Evolutionary conservation across 2,797 vertebrate species (phyloP).

Genomic region (Epinephelus awoara): DNA sequence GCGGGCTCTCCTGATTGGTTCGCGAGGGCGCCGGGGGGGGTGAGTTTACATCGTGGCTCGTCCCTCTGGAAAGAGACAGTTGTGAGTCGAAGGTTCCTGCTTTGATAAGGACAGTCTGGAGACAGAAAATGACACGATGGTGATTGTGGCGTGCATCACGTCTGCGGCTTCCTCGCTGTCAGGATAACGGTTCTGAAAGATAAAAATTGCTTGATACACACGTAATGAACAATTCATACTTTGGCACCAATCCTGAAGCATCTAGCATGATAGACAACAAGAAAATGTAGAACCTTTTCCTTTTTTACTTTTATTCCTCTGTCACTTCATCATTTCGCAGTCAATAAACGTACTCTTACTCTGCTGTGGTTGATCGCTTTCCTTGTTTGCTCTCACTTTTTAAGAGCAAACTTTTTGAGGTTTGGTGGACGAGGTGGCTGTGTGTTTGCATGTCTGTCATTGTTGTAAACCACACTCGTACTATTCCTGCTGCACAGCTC

Average conservation of each 20-base stretch:
- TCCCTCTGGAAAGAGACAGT: conserved; percentile 64
- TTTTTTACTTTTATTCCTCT: conserved; percentile 10
- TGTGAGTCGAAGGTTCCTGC: conserved; percentile 56
- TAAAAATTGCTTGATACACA: neutral
- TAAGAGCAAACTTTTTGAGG: conserved; percentile 13
- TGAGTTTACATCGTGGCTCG: conserved; percentile 48
- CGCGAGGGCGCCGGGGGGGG: neutral
- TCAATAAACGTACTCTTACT: conserved; percentile 1
- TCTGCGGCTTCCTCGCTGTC: conserved; percentile 1
- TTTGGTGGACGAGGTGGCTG: conserved; percentile 27
- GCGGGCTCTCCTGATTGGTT: conserved; percentile 70
- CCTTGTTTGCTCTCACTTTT: conserved; percentile 24
- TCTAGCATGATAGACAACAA: neutral
- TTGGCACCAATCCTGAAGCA: neutral
- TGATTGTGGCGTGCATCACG: neutral
- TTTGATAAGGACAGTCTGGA: conserved; percentile 50
- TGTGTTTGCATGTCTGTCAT: conserved; percentile 35
- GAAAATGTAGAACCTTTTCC: conserved; percentile 2
- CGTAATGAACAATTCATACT: neutral
- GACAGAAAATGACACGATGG: conserved; percentile 2
- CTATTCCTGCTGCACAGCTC: conserved; percentile 12
- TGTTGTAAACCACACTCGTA: conserved; percentile 22
- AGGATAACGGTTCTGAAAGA: neutral
- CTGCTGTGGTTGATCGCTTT: conserved; percentile 9
- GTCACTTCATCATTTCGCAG: conserved; percentile 14